These are phyloP conservation scores for Galeopterus variegatus DNA, from an alignment of 2,113 vertebrate genomes.

Conservation along the genomic window DNA sequence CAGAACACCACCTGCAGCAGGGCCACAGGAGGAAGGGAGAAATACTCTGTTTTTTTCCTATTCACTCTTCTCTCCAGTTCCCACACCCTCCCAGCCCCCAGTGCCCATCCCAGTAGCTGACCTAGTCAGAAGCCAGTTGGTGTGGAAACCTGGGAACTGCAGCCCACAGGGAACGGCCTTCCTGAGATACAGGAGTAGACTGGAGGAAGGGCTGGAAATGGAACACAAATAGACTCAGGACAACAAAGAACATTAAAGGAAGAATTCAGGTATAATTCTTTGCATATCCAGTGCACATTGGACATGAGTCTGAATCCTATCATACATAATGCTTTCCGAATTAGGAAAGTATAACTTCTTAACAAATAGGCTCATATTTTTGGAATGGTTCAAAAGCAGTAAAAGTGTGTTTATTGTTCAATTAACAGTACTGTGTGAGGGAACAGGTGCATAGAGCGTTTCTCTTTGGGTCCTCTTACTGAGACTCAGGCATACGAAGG, in stretches of 20 bases:
- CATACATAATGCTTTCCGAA: not conserved
- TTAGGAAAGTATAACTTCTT: not conserved
- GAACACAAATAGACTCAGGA: not conserved
- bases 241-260: not conserved
- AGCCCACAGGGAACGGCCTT: too few relatives aligned
- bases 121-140: not conserved
- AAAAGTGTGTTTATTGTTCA: not conserved
- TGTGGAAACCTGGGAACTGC: not conserved
- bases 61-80: not conserved
- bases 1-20: too few relatives aligned
- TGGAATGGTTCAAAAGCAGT: not conserved
- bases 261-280: not conserved
- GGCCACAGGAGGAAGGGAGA: not conserved
- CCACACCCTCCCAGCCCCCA: not conserved
- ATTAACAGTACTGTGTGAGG: not conserved
- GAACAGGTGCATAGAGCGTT: not conserved
- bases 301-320: not conserved
- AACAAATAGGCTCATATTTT: not conserved
- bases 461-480: not conserved
- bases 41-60: not conserved
- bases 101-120: not conserved
- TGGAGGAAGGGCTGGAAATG: not conserved
- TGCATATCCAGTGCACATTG: not conserved
- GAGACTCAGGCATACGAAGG: rapidly evolving
- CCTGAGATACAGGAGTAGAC: not conserved